Conservation (phyloP, 2,113 vertebrate species). For the Serilophus lunatus region DNA sequence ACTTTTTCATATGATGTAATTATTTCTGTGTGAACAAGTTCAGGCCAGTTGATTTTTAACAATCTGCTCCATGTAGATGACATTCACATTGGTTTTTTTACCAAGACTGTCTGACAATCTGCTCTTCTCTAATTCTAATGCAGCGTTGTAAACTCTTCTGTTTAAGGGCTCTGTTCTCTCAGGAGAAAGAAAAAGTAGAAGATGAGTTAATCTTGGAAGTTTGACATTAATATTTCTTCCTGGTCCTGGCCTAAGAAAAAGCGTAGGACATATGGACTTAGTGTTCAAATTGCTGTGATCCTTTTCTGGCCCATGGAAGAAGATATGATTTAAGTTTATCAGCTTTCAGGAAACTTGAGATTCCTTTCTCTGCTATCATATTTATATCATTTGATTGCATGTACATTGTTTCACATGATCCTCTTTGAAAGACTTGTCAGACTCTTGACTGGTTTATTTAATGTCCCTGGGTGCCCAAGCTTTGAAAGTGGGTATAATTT, state of each 20-base stretch:
- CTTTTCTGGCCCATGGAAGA: background rate
- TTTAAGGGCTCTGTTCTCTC: background rate
- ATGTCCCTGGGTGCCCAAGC: background rate
- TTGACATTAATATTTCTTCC: background rate
- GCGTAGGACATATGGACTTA: background rate
- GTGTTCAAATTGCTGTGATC: background rate
- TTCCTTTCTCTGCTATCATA: background rate
- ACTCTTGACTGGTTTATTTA: background rate
- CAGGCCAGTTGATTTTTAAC: constrained; percentile 5
- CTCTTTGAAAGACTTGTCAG: background rate
- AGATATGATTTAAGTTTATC: background rate
- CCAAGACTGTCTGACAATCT: background rate
- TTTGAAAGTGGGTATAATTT: background rate
- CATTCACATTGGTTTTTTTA: background rate
- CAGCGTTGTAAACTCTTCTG: background rate
- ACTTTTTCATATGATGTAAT: background rate
- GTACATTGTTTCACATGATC: background rate
- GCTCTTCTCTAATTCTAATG: constrained; percentile 24
- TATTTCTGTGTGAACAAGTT: constrained; percentile 18
- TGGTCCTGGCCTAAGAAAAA: background rate
- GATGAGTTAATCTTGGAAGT: background rate
- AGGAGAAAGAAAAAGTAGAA: background rate
- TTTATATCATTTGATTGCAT: background rate
- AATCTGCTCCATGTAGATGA: constrained; percentile 10
- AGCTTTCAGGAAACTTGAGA: background rate